These are phyloP conservation scores for Embiotoca jacksoni DNA, from an alignment of 2,113 vertebrate genomes.

Conservation along the genomic window DNA sequence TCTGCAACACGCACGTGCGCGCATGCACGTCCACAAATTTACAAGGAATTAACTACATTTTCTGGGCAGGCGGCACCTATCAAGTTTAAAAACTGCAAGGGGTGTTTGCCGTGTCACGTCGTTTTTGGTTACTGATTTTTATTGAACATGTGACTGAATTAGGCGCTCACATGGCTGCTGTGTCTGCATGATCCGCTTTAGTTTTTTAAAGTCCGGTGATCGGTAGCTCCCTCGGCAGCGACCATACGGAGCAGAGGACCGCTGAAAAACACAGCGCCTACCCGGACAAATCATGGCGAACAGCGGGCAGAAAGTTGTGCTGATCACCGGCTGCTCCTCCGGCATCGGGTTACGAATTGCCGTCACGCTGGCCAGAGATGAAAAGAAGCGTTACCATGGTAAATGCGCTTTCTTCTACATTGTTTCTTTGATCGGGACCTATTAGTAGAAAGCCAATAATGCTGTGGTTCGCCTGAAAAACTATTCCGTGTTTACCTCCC, in stretches of 20 bases:
- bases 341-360: slow-evolving; percentile 88
- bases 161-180: slow-evolving; percentile 81
- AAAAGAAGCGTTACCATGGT: slow-evolving; percentile 88
- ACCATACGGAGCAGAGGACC: slow-evolving; percentile 74
- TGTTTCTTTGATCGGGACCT: slow-evolving; percentile 55
- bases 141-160: slow-evolving; percentile 84
- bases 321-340: slow-evolving; percentile 90
- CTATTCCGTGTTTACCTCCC: slow-evolving; percentile 54
- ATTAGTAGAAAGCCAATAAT: slow-evolving; percentile 30
- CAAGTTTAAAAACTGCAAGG: slow-evolving; percentile 26
- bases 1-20: slow-evolving; percentile 51
- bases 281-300: slow-evolving; percentile 83
- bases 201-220: slow-evolving; percentile 78
- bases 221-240: slow-evolving; percentile 71
- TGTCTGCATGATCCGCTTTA: slow-evolving; percentile 83
- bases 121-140: slow-evolving; percentile 59
- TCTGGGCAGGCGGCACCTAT: slow-evolving; percentile 48
- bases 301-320: slow-evolving; percentile 86
- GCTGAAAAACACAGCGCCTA: slow-evolving; percentile 67
- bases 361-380: slow-evolving; percentile 85
- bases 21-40: slow-evolving; percentile 54
- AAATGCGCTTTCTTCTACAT: slow-evolving; percentile 78
- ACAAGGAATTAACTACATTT: slow-evolving; percentile 56
- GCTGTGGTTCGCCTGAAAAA: slow-evolving; percentile 20
- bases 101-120: slow-evolving; percentile 54